Evolutionary conservation across 2,888 invertebrate species (phyloP).

Genomic region (Apocheima hispidaria): DNA sequence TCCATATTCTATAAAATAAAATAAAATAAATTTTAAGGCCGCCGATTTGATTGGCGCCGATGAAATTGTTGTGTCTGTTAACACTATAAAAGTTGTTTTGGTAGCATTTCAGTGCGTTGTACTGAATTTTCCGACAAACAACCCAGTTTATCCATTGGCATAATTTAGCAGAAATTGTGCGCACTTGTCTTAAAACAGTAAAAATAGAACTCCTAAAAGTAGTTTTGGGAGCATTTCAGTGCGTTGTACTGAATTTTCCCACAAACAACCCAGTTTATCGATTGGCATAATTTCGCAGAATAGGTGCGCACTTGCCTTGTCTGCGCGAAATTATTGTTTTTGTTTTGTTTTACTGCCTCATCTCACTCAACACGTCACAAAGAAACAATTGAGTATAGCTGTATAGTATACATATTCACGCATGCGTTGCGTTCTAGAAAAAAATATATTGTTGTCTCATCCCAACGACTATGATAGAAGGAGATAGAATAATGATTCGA

Average conservation of each 20-base stretch:
- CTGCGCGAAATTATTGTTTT: constrained; percentile 31
- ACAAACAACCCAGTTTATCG: constrained; percentile 27
- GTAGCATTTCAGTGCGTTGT: constrained; percentile 18
- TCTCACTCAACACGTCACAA: constrained; percentile 26
- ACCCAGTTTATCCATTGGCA: constrained; percentile 30
- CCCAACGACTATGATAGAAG: constrained; percentile 17
- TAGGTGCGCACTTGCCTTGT: constrained; percentile 14
- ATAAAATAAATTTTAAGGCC: too few relatives aligned
- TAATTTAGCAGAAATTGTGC: constrained; percentile 38
- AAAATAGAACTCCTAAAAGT: constrained; percentile 5
- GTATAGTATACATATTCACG: too few relatives aligned
- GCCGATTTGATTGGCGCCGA: too few relatives aligned
- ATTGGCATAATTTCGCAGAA: constrained; percentile 40
- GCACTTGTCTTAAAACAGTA: not conserved
- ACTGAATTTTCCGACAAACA: constrained; percentile 18
- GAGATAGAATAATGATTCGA: constrained; percentile 29
- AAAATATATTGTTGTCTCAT: constrained; percentile 32
- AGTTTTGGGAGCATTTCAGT: constrained; percentile 19
- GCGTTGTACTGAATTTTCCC: constrained; percentile 11
- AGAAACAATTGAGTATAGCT: constrained; percentile 22
- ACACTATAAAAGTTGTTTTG: constrained; percentile 5
- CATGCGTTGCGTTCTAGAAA: constrained; percentile 41
- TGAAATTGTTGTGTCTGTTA: not conserved
- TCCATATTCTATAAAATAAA: too few relatives aligned
- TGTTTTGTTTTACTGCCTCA: constrained; percentile 28